Base-by-base conservation (phyloP, 2,113 vertebrate genomes). In the Anarhynchus alexandrinus region DNA sequence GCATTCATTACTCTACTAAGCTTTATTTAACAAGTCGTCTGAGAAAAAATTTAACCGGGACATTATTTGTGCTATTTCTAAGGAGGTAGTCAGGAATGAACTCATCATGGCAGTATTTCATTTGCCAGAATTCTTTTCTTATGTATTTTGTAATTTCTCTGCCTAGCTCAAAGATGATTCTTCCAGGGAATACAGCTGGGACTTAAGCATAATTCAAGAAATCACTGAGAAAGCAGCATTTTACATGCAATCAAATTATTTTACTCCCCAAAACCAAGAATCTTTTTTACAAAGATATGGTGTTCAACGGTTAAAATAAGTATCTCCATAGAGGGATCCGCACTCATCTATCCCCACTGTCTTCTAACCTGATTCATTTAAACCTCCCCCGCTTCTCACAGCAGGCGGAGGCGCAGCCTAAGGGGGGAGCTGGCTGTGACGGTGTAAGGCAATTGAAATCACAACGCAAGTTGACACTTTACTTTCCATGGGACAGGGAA, bases 341-440 rank as follows among this genome's bases (percentile, higher is more conserved):
- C 14, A 36, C 36, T 86, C 8, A 4, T 70, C 52, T 65, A 74
- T 57, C 21, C 19, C 52, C 19, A 42, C 55, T 54, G 18, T 40
- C 64, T 81, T 89, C 66, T 49, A 36, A 61, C 62, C 2, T 1
- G 18, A 49, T 51, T 61, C 7, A 23, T 62, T 86, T 40, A 65
- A 61, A 69, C 5, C 4, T 54, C 30, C 51, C 8, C 2, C 22
- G 23, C 42, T 71, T 78, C 32, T 80, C 74, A 52, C 14, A 64
- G 66, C 26, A 73, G 71, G 26, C 34, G 80, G 27, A 80, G 54
- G 25, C 15, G 3, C 6, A 70, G 57, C 61, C 16, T 52, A 51
- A 81, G n/a, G 13, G 21, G 29, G 17, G 22, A 42, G 38, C 12
- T 57, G 0, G 0, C 45, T 43, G 38, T 43, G 23, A 49, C 34